Conservation (phyloP, 1,140 invertebrate genomes). For the Saccostrea cuccullata region DNA sequence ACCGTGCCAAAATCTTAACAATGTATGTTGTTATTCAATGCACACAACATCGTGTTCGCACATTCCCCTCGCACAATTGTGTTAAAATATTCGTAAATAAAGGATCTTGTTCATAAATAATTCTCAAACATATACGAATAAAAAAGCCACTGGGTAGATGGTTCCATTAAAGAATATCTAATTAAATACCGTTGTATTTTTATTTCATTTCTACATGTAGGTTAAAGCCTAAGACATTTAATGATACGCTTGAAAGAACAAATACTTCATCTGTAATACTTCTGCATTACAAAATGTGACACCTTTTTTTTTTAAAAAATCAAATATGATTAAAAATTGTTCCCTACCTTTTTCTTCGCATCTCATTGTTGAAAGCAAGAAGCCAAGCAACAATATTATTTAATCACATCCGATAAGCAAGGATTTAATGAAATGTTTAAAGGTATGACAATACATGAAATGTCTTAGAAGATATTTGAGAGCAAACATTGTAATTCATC, state of each 20-base stretch:
- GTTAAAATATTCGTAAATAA: constrained; percentile 21
- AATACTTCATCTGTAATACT: background rate
- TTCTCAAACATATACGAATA: background rate
- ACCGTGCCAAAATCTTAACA: background rate
- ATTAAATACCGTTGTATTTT: background rate
- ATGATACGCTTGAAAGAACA: background rate
- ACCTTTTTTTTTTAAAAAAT: too few relatives aligned
- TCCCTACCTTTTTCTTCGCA: constrained; percentile 19
- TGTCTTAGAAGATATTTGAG: background rate
- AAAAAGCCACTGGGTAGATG: background rate
- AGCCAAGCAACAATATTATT: constrained; percentile 21
- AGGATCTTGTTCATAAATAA: background rate
- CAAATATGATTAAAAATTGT: background rate
- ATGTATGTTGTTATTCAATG: background rate
- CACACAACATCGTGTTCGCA: background rate
- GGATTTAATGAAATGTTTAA: constrained; percentile 25
- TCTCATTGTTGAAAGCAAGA: constrained; percentile 25
- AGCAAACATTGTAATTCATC: constrained; percentile 27
- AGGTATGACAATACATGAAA: constrained; percentile 32
- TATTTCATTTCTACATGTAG: background rate
- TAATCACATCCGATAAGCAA: constrained; percentile 29
- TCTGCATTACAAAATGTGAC: background rate
- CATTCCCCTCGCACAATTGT: background rate
- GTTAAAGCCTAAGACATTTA: constrained; percentile 4
- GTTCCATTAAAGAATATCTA: background rate